Evolutionary conservation across 2,888 invertebrate species (phyloP).

Genomic region (Deilephila elpenor): DNA sequence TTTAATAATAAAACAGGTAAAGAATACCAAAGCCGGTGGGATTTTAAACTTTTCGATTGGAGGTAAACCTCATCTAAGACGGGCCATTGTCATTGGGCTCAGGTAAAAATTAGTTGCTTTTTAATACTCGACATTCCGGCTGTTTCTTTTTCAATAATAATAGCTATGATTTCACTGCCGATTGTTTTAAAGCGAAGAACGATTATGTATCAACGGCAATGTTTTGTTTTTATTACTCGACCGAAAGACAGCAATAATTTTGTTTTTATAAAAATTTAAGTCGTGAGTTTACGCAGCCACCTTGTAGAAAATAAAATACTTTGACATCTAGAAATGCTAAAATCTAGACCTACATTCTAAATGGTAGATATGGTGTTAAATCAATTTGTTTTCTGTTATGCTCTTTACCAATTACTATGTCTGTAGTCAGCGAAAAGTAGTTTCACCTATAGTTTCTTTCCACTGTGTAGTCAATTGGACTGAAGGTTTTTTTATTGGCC

Average conservation of each 20-base stretch:
- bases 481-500: not conserved
- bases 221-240: not conserved
- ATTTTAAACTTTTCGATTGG: constrained; percentile 15
- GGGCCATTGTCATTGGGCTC: constrained; percentile 22
- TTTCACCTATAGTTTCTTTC: no score
- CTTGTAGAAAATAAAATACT: not conserved
- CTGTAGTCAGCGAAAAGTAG: not conserved
- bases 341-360: not conserved
- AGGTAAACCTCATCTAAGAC: constrained; percentile 15
- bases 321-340: not conserved
- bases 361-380: not conserved
- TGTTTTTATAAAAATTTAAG: not conserved
- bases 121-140: constrained; percentile 23
- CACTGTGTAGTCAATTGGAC: not conserved
- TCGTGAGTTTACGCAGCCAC: not conserved
- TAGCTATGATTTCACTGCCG: not conserved
- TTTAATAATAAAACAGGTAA: constrained; percentile 18
- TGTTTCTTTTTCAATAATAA: constrained; percentile 12
- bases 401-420: not conserved
- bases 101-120: constrained; percentile 23
- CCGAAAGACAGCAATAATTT: not conserved
- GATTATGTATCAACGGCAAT: not conserved
- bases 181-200: not conserved
- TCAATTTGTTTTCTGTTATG: not conserved
- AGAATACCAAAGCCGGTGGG: constrained; percentile 20